Evolutionary conservation across 1,140 invertebrate genomes (phyloP), one percentile per base, ranked within the genome.

Genomic region (Heterodera schachtii): DNA sequence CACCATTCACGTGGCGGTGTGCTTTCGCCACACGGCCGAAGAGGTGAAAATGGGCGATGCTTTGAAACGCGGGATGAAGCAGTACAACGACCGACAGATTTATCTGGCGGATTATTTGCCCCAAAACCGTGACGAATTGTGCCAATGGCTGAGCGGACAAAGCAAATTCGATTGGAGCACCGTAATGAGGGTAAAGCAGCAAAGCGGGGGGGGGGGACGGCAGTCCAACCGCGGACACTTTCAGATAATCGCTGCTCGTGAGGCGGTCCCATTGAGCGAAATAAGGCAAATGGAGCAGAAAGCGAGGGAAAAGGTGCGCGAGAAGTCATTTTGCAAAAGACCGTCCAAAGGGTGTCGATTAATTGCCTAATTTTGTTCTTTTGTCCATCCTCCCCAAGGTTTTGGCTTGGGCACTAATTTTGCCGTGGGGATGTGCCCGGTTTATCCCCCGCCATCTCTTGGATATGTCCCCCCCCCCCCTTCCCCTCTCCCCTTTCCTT

Each of bases 21-120:
- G 82, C 67, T 90, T 89, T 75, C 73, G 87, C n/a, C 69, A 89
- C 41, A 74, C 31, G 11, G 87, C 81, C 47, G 70, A 89, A 16
- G 83, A 89, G 75, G 85, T 87, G 73, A 73, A 82, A 9, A 16
- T 2, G 4, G 3, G 67, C 49, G 19, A 52, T 52, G 31, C 31
- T 31, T 31, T 31, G 31, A 31, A 31, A 31, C 11, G 19, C 16
- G 16, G 57, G 0, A 64, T 52, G 9, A 75, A 79, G 57, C 52
- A 5, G 16, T 19, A 19, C 6, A 8, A 52, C 11, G 49, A 52
- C 11, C 57, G 13, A 60, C 73, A 87, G 84, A 86, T 89, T 66
- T 86, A 87, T 76, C 79, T 89, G 52, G 87, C 87, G 41, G 87
- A 89, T 71, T 89, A 89, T 81, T 80, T 90, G 43, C 85, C 85